Evolutionary conservation across 2,797 vertebrate species (phyloP).

Genomic region (Eospalax fontanierii): DNA sequence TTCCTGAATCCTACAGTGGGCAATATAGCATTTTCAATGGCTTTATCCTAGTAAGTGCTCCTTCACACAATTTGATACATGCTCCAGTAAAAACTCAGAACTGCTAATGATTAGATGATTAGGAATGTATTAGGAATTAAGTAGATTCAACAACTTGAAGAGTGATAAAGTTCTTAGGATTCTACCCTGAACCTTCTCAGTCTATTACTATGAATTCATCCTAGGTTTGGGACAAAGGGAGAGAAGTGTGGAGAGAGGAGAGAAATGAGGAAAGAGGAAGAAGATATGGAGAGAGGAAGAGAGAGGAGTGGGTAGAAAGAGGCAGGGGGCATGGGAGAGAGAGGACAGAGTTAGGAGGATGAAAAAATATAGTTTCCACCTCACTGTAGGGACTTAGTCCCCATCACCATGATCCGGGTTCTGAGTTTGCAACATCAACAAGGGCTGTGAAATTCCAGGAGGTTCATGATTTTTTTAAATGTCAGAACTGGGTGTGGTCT

Average conservation of each 20-base stretch:
- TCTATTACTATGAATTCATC: neutral
- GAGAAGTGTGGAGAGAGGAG: neutral
- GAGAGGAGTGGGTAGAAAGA: no score
- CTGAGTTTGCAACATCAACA: neutral
- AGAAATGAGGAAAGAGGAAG: neutral
- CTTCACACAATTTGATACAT: no score
- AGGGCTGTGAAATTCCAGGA: neutral
- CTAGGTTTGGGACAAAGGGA: neutral
- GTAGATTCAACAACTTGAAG: neutral
- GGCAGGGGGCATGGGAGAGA: no score
- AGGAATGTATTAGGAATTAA: no score
- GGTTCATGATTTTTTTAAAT: neutral
- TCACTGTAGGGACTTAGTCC: neutral
- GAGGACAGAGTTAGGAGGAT: no score
- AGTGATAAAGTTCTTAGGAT: neutral
- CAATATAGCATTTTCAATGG: no score
- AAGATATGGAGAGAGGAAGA: neutral
- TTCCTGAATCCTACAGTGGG: no score
- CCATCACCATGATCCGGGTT: neutral
- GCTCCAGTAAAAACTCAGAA: no score
- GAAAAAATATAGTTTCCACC: neutral
- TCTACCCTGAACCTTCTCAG: no score
- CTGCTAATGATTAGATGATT: no score
- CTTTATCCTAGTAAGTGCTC: no score
- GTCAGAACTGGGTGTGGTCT: neutral